These are phyloP conservation scores for Saturnia pavonia DNA, from an alignment of 2,888 invertebrate genomes.

Conservation along the genomic window DNA sequence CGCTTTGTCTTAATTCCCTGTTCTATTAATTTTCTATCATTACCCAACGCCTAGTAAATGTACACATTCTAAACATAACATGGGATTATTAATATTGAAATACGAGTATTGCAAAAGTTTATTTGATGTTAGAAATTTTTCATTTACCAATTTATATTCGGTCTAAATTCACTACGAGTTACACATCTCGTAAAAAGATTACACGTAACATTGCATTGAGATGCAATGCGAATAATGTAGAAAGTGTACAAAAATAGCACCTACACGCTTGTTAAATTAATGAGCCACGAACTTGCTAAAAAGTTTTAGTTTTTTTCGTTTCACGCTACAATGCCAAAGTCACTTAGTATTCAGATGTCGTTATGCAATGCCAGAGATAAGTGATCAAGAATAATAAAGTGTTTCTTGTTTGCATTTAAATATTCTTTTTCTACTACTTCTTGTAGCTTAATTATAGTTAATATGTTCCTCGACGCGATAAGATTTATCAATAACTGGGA, in stretches of 20 bases:
- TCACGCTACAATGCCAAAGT: background rate
- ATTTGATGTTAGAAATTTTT: background rate
- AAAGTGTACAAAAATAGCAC: slow-evolving; percentile 20
- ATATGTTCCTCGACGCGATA: background rate
- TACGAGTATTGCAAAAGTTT: background rate
- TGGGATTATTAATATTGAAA: background rate
- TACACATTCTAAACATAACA: no score
- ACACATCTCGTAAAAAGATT: background rate
- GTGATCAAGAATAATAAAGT: background rate
- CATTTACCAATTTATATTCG: background rate
- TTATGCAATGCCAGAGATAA: slow-evolving; percentile 5
- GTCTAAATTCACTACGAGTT: background rate
- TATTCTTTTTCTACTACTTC: background rate
- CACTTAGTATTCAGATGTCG: background rate
- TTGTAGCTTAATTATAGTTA: background rate
- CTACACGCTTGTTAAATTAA: slow-evolving; percentile 17
- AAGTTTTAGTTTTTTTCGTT: background rate
- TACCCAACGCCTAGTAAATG: no score
- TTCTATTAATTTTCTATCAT: no score
- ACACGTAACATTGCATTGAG: slow-evolving; percentile 4
- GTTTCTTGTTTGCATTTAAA: background rate
- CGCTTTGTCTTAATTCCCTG: no score
- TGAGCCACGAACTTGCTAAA: slow-evolving; percentile 13
- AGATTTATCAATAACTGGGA: background rate
- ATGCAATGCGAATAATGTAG: slow-evolving; percentile 16